A percentile compares a stretch with the other conserved stretches of the same genome.
Conservation (phyloP, 2,888 invertebrate genomes). For the Oxycera nigricornis region DNA sequence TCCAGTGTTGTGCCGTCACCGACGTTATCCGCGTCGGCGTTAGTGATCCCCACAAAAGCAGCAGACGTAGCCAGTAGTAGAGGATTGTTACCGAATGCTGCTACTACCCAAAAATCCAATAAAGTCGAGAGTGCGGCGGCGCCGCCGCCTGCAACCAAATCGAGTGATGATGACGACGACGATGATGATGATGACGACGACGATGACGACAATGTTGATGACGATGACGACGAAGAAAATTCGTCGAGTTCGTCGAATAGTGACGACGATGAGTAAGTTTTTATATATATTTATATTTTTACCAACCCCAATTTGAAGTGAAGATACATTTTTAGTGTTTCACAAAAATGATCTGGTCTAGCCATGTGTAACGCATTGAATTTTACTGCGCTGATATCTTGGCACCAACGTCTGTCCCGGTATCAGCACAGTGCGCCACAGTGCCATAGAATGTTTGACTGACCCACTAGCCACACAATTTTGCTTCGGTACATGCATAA, state of each 20-base stretch:
- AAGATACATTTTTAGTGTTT: too few relatives aligned
- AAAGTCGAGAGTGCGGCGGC: slow-evolving; percentile 48
- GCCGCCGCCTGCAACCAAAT: slow-evolving; percentile 29
- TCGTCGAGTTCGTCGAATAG: slow-evolving; percentile 51
- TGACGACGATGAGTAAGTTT: slow-evolving; percentile 49
- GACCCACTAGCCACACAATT: too few relatives aligned
- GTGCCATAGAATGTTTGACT: too few relatives aligned
- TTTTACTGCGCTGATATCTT: too few relatives aligned
- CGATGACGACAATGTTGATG: slow-evolving; percentile 41
- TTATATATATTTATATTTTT: background rate
- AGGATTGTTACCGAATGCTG: slow-evolving; percentile 32
- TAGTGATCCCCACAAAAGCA: slow-evolving; percentile 54
- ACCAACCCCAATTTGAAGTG: too few relatives aligned
- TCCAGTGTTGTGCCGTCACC: slow-evolving; percentile 14
- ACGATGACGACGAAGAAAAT: slow-evolving; percentile 48
- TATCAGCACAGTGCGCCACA: too few relatives aligned
- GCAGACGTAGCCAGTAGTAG: slow-evolving; percentile 49
- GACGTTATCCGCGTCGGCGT: slow-evolving; percentile 52
- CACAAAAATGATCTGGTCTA: too few relatives aligned
- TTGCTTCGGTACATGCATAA: too few relatives aligned
- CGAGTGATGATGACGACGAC: slow-evolving; percentile 41
- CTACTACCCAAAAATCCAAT: slow-evolving; percentile 38
- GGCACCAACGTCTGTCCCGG: too few relatives aligned
- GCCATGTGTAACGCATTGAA: too few relatives aligned
- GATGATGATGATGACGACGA: slow-evolving; percentile 44